Evolutionary conservation across 1,140 invertebrate genomes (phyloP).

Genomic region (Pogonomyrmex californicus): DNA sequence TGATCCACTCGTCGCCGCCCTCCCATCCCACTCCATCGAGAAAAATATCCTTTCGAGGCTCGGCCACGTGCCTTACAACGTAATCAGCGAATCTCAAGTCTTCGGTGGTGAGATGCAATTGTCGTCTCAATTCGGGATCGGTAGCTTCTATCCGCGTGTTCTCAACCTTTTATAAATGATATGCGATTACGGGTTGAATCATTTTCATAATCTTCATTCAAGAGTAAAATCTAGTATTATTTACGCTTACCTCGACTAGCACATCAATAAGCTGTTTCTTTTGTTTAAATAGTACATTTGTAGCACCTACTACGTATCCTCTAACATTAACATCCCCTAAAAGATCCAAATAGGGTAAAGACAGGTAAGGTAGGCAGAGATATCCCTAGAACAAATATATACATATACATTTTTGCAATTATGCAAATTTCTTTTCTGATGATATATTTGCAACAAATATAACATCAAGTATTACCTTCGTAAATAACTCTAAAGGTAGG

Average conservation of each 20-base stretch:
- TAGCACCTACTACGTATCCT: slow-evolving; percentile 98
- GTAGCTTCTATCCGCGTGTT: slow-evolving; percentile 95
- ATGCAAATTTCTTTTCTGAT: background rate
- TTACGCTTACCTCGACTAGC: slow-evolving; percentile 92
- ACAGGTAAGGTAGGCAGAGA: slow-evolving; percentile 98
- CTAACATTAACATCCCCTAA: slow-evolving; percentile 95
- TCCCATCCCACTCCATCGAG: slow-evolving; percentile 94
- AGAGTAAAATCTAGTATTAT: slow-evolving; percentile 5
- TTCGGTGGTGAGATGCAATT: slow-evolving; percentile 96
- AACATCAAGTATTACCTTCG: slow-evolving; percentile 88
- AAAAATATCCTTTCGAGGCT: slow-evolving; percentile 93
- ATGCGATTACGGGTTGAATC: slow-evolving; percentile 13
- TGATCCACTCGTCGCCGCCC: slow-evolving; percentile 98
- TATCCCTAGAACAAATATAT: slow-evolving; percentile 90
- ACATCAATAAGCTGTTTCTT: slow-evolving; percentile 97
- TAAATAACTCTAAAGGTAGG: slow-evolving; percentile 95
- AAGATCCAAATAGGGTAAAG: slow-evolving; percentile 97
- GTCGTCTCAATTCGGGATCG: slow-evolving; percentile 93
- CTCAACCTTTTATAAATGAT: slow-evolving; percentile 86
- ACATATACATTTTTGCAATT: slow-evolving; percentile 1
- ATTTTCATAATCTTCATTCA: slow-evolving; percentile 9
- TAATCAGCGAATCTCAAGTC: slow-evolving; percentile 98
- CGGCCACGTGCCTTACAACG: slow-evolving; percentile 94
- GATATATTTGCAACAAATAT: background rate
- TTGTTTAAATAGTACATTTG: slow-evolving; percentile 98